Evolutionary conservation across 2,113 vertebrate species (phyloP).

Genomic region (Sebastes schlegelii): DNA sequence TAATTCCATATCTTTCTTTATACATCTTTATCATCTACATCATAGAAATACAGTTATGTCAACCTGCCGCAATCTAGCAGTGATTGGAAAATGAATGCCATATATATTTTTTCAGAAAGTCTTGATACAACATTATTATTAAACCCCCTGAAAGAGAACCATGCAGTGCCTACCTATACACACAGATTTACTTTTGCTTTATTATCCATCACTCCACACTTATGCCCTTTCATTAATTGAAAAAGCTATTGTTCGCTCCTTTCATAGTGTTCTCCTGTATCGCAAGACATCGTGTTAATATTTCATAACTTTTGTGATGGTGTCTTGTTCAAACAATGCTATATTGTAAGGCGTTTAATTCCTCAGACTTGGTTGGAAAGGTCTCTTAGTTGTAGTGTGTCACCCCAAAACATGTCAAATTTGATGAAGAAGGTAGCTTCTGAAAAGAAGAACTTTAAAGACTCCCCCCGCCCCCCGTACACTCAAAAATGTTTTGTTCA

Average conservation of each 20-base stretch:
- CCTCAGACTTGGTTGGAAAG: slow-evolving; percentile 29
- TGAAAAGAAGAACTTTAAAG: slow-evolving; percentile 11
- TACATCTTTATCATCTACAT: neutral
- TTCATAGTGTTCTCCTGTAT: slow-evolving; percentile 5
- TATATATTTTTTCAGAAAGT: slow-evolving; percentile 3
- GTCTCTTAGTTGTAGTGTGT: slow-evolving; percentile 21
- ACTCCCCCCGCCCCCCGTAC: too few species aligned
- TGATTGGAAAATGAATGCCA: neutral
- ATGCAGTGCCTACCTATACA: neutral
- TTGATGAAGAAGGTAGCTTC: neutral
- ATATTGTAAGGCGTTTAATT: slow-evolving; percentile 8
- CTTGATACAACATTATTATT: neutral
- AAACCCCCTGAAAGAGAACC: neutral
- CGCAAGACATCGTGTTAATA: slow-evolving; percentile 17
- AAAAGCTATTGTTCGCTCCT: slow-evolving; percentile 26
- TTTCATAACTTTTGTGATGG: slow-evolving; percentile 25
- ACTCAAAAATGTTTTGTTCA: neutral
- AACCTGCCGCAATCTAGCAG: neutral
- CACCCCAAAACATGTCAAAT: neutral
- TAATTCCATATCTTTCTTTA: neutral
- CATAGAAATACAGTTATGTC: neutral
- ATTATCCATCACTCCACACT: neutral
- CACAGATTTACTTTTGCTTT: slow-evolving; percentile 8
- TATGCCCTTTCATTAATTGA: slow-evolving; percentile 40
- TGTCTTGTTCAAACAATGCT: slow-evolving; percentile 22